phyloP scores from a whole-genome alignment of 2,113 vertebrate species.

The Orthonyx spaldingii region DNA sequence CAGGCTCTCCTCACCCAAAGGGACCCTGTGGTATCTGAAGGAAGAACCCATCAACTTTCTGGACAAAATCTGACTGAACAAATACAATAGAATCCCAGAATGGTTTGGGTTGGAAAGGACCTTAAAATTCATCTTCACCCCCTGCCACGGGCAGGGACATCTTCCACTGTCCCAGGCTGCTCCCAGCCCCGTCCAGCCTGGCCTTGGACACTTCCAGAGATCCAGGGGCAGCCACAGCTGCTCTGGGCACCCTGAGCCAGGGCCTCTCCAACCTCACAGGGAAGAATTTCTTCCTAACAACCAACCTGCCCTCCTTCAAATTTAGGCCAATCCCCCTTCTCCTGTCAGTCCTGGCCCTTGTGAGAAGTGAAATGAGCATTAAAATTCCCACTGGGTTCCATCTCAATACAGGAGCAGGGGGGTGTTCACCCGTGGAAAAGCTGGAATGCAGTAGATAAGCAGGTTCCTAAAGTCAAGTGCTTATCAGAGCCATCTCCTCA shows the following conservation, averaged over 20 bases:
- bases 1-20: not conserved
- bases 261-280: not conserved
- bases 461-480: not conserved
- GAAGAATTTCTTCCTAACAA: not conserved
- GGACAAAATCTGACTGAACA: not conserved
- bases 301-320: not conserved
- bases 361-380: not conserved
- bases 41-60: not conserved
- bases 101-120: not conserved
- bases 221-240: not conserved
- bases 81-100: not conserved
- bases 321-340: not conserved
- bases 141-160: not conserved
- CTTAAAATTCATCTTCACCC: not conserved
- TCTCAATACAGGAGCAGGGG: not conserved
- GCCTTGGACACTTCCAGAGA: not conserved
- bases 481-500: not conserved
- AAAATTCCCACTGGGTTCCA: not conserved
- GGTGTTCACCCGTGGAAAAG: fast-evolving
- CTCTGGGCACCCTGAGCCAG: not conserved
- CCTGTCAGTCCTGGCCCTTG: not conserved
- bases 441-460: not conserved
- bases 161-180: not conserved
- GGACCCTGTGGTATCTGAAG: not conserved
- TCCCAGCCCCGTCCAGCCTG: not conserved